Evolutionary conservation across 2,888 invertebrate genomes (phyloP).

Genomic region (Drosophila anomelani): DNA sequence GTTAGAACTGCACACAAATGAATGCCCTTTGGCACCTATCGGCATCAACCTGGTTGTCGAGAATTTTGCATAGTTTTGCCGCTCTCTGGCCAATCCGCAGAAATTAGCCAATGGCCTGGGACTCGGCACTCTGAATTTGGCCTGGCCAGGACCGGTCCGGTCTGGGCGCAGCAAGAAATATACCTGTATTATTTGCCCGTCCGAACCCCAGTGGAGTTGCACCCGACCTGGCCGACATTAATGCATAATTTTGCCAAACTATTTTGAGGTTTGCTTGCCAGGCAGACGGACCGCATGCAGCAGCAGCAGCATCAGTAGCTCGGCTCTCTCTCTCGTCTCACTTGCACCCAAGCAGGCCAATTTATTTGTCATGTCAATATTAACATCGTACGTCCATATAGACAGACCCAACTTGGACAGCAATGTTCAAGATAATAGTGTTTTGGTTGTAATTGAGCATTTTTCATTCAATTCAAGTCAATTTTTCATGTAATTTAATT

Average conservation of each 20-base stretch:
- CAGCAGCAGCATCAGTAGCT: conserved; percentile 56
- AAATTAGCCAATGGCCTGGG: conserved; percentile 62
- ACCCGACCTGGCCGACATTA: conserved; percentile 60
- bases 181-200: conserved; percentile 79
- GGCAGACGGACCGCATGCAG: conserved; percentile 64
- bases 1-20: conserved; percentile 67
- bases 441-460: neutral
- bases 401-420: conserved; percentile 20
- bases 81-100: conserved; percentile 20
- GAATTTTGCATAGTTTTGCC: conserved; percentile 65
- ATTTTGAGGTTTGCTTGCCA: conserved; percentile 80
- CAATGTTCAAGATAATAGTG: conserved; percentile 26
- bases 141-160: conserved; percentile 11
- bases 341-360: conserved; percentile 59
- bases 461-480: neutral
- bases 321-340: conserved; percentile 1
- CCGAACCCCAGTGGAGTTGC: conserved; percentile 22
- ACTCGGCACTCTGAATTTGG: conserved; percentile 26
- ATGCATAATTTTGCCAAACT: conserved; percentile 81
- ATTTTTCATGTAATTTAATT: neutral
- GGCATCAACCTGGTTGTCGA: conserved; percentile 62
- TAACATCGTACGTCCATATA: conserved; percentile 62
- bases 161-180: conserved; percentile 47
- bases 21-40: conserved; percentile 79
- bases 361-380: conserved; percentile 81